Evolutionary conservation across 2,888 invertebrate species (phyloP).

Genomic region (Punctoribates punctum): DNA sequence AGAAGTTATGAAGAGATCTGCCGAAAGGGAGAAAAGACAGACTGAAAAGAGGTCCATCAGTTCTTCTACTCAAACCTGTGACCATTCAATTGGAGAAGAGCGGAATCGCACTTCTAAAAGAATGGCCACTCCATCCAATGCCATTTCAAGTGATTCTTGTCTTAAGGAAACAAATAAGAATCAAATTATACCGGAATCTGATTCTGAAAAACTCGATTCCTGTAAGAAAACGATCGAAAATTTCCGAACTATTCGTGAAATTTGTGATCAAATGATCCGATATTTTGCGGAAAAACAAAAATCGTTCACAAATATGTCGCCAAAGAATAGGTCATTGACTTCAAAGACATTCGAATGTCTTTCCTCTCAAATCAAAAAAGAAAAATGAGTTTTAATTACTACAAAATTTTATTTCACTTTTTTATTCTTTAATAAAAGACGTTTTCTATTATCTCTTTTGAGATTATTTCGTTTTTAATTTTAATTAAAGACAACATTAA

Average conservation of each 20-base stretch:
- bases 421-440: too few relatives aligned
- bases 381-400: too few relatives aligned
- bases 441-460: too few relatives aligned
- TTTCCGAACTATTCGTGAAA: background rate
- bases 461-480: too few relatives aligned
- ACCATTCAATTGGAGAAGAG: too few relatives aligned
- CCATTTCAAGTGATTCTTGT: background rate
- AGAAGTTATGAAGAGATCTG: too few relatives aligned
- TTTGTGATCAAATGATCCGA: background rate
- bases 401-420: too few relatives aligned
- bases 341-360: background rate
- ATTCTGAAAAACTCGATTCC: background rate
- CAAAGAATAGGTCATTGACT: background rate
- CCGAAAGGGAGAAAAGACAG: too few relatives aligned
- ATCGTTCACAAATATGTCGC: background rate
- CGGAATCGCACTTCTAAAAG: too few relatives aligned
- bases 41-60: too few relatives aligned
- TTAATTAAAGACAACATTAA: too few relatives aligned
- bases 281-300: background rate
- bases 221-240: background rate
- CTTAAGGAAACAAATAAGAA: background rate
- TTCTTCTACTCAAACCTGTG: too few relatives aligned
- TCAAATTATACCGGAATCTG: background rate
- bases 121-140: background rate
- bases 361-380: background rate